A percentile compares a stretch with the other conserved stretches of the same genome.
Evolutionary conservation across 2,113 vertebrate genomes (phyloP).

Genomic region (Apodemus speciosus): DNA sequence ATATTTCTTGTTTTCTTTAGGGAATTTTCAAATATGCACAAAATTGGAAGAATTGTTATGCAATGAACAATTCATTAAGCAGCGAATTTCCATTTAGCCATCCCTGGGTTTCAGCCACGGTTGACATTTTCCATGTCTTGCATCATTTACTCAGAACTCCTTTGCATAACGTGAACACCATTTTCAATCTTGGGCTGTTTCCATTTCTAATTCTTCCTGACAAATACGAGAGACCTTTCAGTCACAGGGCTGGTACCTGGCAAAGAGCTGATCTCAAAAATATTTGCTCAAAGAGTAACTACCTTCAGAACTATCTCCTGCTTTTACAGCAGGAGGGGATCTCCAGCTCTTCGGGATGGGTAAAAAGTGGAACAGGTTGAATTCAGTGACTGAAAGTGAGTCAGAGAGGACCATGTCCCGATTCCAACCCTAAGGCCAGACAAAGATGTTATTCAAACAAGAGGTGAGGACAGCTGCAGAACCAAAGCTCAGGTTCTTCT

Average conservation of each 20-base stretch:
- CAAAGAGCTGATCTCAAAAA: conserved; percentile 27
- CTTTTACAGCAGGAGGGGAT: not conserved
- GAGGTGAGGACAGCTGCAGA: not conserved
- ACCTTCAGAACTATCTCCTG: not conserved
- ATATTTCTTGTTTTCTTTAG: not conserved
- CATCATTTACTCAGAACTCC: not conserved
- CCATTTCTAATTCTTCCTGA: conserved; percentile 14
- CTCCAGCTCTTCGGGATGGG: not conserved
- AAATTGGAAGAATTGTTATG: not conserved
- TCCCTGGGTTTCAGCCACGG: not conserved
- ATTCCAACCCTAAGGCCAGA: not conserved
- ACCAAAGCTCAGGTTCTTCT: not conserved
- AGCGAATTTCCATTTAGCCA: not conserved
- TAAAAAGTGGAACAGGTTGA: not conserved
- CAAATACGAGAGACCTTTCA: not conserved
- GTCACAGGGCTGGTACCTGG: not conserved
- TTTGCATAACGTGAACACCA: not conserved
- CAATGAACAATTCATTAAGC: not conserved
- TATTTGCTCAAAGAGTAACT: not conserved
- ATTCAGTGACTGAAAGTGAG: not conserved
- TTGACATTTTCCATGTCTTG: not conserved
- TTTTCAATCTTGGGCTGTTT: conserved; percentile 27
- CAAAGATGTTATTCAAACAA: not conserved
- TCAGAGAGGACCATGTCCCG: not conserved
- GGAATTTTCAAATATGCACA: not conserved